A percentile compares a stretch with the other conserved stretches of the same genome.
Evolutionary conservation across 2,797 vertebrate species (phyloP).

Genomic region (Microcaecilia unicolor): DNA sequence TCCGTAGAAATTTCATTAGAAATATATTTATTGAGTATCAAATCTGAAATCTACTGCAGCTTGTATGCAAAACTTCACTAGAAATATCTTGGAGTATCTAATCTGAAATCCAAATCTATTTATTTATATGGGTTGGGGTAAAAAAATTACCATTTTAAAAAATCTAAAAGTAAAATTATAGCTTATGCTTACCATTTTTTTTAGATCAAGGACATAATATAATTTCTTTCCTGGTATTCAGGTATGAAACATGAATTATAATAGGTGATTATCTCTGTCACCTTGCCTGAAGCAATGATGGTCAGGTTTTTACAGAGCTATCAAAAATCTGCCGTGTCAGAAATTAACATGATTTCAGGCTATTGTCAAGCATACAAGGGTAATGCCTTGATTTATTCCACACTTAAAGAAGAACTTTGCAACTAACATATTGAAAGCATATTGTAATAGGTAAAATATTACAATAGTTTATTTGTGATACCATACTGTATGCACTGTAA

Average conservation of each 20-base stretch:
- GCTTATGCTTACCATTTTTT: slow-evolving; percentile 19
- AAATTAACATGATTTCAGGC: slow-evolving; percentile 63
- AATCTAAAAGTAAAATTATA: slow-evolving; percentile 14
- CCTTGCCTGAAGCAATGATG: slow-evolving; percentile 82
- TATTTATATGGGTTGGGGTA: no score
- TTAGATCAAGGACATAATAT: slow-evolving; percentile 60
- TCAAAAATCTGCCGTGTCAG: slow-evolving; percentile 76
- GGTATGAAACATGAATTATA: slow-evolving; percentile 82
- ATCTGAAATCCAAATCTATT: no score
- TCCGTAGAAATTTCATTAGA: no score
- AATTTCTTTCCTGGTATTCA: slow-evolving; percentile 57
- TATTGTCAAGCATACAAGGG: slow-evolving; percentile 32
- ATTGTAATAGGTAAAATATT: not conserved
- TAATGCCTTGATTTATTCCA: slow-evolving; percentile 36
- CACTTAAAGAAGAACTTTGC: slow-evolving; percentile 14
- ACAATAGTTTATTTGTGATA: no score
- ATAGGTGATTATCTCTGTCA: slow-evolving; percentile 71
- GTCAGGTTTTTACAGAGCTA: slow-evolving; percentile 65
- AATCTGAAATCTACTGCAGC: no score
- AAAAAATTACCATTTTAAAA: no score
- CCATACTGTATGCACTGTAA: no score
- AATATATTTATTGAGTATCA: no score
- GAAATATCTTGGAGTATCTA: no score
- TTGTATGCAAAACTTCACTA: no score
- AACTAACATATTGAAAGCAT: slow-evolving; percentile 15